Base-by-base conservation (phyloP, 1,140 invertebrate species). In the Drosophila mojavensis region DNA sequence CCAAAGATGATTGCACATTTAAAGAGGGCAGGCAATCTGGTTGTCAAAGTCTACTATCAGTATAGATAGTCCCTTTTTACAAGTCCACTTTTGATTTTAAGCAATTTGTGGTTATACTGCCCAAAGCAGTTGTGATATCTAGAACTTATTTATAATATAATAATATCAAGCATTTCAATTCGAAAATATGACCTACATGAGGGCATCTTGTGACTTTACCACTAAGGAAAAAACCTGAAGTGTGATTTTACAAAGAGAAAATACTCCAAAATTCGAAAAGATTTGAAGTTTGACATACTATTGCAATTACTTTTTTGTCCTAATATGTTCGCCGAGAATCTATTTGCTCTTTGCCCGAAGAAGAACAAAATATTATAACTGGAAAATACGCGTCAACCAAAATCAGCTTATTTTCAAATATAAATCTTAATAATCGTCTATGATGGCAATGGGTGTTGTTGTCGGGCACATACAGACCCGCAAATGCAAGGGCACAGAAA, bases 371-470 rank as follows among this genome's bases (percentile, higher is more conserved):
- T 48, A 56, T 63, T 63, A 70, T 56, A 70, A 63, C 41, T 59
- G 56, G 41, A 63, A 78, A 70, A 80, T 67, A 74, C 66, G 70
- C 75, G 65, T 67, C 69, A 79, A 63, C 67, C 63, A 60, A 75
- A 80, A 77, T 75, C 72, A 68, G 78, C 75, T 80, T 80, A 77
- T 71, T 36, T 7, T 55, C 15, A 77, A 70, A 80, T 80, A 80
- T 80, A 78, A 80, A 80, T 80, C 78, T 78, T 67, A 80, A 80
- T 80, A 80, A 78, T 80, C 78, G 75, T 78, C 70, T 74, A 71
- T 71, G 66, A 80, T 80, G 63, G 67, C 71, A 64, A 74, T 62
- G 68, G 41, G 50, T 45, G 28, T 51, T 28, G 20, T 33, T 48
- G 41, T 65, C 30, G n/a, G 17, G 0, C 17, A 17, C 17, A 17